These are phyloP conservation scores for Nasonia oneida DNA, from an alignment of 2,888 invertebrate genomes.

Conservation along the genomic window DNA sequence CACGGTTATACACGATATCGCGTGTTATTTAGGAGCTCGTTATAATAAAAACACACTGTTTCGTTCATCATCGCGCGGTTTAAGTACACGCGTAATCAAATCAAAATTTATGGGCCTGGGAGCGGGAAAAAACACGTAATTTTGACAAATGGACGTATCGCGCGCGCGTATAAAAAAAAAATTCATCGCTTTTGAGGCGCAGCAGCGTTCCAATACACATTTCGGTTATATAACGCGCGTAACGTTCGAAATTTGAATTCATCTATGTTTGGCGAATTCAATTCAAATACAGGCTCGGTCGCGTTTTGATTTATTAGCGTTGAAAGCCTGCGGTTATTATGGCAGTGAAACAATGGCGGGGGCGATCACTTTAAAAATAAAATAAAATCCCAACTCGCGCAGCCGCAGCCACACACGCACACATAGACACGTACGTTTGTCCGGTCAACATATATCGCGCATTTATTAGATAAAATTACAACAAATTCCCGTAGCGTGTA, in stretches of 20 bases:
- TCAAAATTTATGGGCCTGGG: neutral
- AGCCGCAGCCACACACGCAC: neutral
- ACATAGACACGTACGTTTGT: neutral
- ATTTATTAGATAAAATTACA: too few relatives aligned
- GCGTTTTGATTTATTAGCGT: neutral
- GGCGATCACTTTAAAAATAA: neutral
- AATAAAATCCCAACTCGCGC: neutral
- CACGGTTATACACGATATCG: neutral
- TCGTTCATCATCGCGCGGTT: neutral
- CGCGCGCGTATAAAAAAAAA: neutral
- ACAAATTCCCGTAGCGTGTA: neutral
- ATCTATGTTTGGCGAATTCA: neutral
- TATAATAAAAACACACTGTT: neutral
- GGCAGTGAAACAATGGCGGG: neutral
- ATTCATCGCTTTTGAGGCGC: neutral
- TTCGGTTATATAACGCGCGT: neutral
- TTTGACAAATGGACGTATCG: neutral
- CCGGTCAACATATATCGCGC: neutral
- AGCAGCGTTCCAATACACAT: neutral
- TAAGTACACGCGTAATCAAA: neutral
- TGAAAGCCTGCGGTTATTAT: neutral
- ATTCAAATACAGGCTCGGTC: neutral
- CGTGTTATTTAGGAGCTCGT: neutral
- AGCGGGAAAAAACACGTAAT: neutral
- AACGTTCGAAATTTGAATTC: neutral